Conservation (phyloP, 2,797 vertebrate species). For the Florisuga fusca region DNA sequence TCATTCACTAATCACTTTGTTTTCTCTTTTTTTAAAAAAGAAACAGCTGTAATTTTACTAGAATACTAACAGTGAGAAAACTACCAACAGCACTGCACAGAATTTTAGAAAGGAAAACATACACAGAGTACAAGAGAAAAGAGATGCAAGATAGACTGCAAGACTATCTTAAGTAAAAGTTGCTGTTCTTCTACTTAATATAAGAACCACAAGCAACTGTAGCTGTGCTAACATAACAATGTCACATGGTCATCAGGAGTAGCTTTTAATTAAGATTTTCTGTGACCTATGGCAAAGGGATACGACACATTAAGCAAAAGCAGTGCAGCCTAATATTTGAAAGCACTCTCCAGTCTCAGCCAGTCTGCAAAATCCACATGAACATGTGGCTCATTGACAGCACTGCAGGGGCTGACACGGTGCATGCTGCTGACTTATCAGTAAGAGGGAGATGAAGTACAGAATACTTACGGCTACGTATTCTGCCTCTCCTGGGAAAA, state of each 20-base stretch:
- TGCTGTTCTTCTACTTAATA: not conserved
- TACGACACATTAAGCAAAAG: not conserved
- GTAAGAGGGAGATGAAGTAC: not conserved
- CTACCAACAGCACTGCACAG: not conserved
- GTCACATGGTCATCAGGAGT: not conserved
- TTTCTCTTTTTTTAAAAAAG: not conserved
- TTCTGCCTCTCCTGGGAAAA: conserved; percentile 2
- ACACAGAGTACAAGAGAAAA: not conserved
- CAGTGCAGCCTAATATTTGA: not conserved
- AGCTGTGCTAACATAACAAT: not conserved
- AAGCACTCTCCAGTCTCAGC: not conserved
- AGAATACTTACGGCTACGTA: not conserved
- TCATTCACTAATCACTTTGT: not conserved
- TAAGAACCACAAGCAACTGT: not conserved
- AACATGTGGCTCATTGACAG: not conserved
- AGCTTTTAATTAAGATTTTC: not conserved
- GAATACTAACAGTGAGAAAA: not conserved
- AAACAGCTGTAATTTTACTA: not conserved
- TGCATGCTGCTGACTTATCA: not conserved
- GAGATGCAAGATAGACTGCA: not conserved
- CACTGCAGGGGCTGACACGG: not conserved
- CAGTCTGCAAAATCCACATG: not conserved
- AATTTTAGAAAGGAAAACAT: not conserved
- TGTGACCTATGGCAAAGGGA: not conserved
- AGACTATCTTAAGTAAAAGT: not conserved